phyloP scores from a whole-genome alignment of 2,888 invertebrate species.

The Lasioglossum marginatum region DNA sequence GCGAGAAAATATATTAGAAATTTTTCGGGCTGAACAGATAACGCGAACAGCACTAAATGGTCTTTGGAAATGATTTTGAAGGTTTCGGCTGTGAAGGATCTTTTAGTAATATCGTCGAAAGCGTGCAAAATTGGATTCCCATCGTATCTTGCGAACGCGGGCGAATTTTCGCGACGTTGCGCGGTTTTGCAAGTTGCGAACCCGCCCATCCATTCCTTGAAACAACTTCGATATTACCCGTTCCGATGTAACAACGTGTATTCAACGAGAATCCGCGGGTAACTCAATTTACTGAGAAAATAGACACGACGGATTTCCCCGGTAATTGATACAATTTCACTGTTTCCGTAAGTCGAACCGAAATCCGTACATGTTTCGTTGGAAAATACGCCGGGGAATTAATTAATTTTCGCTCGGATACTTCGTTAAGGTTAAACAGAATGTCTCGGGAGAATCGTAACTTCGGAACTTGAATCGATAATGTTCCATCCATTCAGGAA shows the following conservation, averaged over 20 bases:
- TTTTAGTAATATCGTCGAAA: background rate
- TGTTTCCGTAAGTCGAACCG: conserved; percentile 15
- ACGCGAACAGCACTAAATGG: background rate
- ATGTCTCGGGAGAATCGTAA: background rate
- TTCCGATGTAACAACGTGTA: conserved; percentile 2
- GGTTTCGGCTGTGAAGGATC: background rate
- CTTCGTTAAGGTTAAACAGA: conserved; percentile 10
- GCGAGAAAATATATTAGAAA: conserved; percentile 37
- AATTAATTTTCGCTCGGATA: conserved; percentile 17
- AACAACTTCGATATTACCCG: background rate
- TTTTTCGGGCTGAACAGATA: background rate
- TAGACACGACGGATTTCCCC: background rate
- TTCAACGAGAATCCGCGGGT: conserved; percentile 6
- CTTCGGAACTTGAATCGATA: background rate
- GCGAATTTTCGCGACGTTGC: background rate
- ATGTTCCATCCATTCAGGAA: background rate
- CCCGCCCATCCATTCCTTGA: background rate
- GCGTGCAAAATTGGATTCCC: background rate
- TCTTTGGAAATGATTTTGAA: background rate
- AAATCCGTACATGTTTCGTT: background rate
- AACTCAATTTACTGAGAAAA: conserved; percentile 38
- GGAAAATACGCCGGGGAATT: conserved; percentile 10
- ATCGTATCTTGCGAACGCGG: background rate
- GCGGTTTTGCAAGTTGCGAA: background rate
- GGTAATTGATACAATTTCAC: conserved; percentile 30